Evolutionary conservation across 1,140 invertebrate genomes (phyloP), one percentile per base, ranked within the genome.

Genomic region (Schlechtendalia chinensis): DNA sequence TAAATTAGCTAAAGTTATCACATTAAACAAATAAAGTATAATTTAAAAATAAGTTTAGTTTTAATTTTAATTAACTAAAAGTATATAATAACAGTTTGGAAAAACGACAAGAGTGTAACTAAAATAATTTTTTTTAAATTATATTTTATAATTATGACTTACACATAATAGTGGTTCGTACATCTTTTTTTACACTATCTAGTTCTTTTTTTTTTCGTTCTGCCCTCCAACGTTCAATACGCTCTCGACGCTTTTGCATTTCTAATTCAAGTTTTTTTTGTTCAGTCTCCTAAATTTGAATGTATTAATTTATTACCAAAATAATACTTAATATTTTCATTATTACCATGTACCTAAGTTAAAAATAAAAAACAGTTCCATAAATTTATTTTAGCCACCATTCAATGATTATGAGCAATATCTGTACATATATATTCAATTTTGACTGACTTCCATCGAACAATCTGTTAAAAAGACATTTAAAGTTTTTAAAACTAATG

Each of bases 181-280:
- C 88, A 83, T 93, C 92, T 84, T 93, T 92, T 84, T 94, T 93
- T 3, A 90, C 91, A 47, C 89, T 89, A 84, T 94, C 93, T n/a
- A 93, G 83, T 84, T 95, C 93, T 84, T 93, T 93, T 81, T 93
- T 92, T 84, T 96, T 96, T 16, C 95, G 89, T 84, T 96, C 94
- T 5, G 92, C 91, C 82, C 95, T 87, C 95, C 95, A 97, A 82
- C 95, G 89, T 87, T 98, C 96, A 80, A 97, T 96, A 47, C 95
- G 89, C 84, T 99, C 96, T 32, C 96, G 87, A 50, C 97, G 88
- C 86, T 97, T 98, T 84, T 96, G 94, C 96, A 98, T 99, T 88
- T 98, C 96, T 22, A 93, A 87, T 85, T 99, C 97, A 19, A 99
- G 86, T 54, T 93, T 90, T 82, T 91, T 94, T 85, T 98, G 95